Evolutionary conservation across 2,113 vertebrate genomes (phyloP), one percentile per base, ranked within the genome.

Genomic region (Brachyhypopomus gauderio): DNA sequence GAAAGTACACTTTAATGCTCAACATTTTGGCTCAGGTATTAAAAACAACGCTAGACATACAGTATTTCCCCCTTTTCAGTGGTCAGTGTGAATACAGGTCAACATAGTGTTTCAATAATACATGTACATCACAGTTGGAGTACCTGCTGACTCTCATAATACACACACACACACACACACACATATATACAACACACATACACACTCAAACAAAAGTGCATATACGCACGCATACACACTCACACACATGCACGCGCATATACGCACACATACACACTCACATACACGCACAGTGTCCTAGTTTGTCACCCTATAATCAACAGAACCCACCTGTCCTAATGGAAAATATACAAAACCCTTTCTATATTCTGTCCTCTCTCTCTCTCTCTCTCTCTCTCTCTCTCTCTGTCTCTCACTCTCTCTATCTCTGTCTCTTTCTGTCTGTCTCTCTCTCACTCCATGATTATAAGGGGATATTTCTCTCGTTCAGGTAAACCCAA

Each of bases 401-500:
- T n/a, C n/a, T 60, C 22, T 16, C 7, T 59, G 56, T 79, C 8
- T 60, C 23, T 83, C 73, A 77, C 77, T 55, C 6, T 69, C 58
- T 83, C 25, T 62, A 17, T 75, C 63, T 60, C 55, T 22, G 52
- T 70, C 23, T n/a, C 7, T 60, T 41, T 79, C 14, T 55, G 62
- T 34, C 41, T 34, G 5, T 34, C 16, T 48, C 45, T 16, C 9
- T 79, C 48, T 63, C 69, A 52, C 38, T 64, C 55, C 56, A 64
- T 77, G 85, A 86, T 86, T 86, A 83, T 80, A 75, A 63, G 78
- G 66, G 81, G 85, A 86, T 86, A 86, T 83, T 86, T 72, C 55
- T 64, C 38, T 60, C 59, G 38, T 78, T 69, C 74, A 72, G 70
- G 69, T 87, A 82, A 85, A 84, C 82, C 80, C 78, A 77, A 83